Conservation (phyloP, 2,888 invertebrate genomes). For the Nomada goodeniana region DNA sequence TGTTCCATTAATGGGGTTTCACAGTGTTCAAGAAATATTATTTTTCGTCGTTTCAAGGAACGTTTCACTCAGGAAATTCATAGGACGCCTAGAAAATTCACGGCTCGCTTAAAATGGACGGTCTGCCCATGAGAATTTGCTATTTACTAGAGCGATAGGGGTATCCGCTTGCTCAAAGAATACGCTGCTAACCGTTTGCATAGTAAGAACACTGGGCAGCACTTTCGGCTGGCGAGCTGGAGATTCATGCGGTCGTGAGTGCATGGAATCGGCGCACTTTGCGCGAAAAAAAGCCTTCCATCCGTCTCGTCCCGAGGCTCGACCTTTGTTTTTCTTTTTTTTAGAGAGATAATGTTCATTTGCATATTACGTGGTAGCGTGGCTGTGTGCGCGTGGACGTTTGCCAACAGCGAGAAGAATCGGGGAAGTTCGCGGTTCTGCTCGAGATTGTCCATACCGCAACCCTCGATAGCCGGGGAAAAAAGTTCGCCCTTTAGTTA, state of each 20-base stretch:
- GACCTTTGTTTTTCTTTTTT: constrained; percentile 30
- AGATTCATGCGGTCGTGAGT: constrained; percentile 17
- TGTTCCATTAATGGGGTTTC: too few relatives aligned
- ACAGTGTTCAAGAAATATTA: not conserved
- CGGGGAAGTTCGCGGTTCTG: constrained; percentile 40
- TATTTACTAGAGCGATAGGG: too few relatives aligned
- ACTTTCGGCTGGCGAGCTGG: not conserved
- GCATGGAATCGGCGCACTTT: not conserved
- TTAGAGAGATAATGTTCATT: constrained; percentile 69
- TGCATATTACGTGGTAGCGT: constrained; percentile 74
- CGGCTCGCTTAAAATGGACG: not conserved
- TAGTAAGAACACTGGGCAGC: constrained; percentile 20
- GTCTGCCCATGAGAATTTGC: not conserved
- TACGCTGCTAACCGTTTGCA: not conserved
- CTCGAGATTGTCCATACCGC: constrained; percentile 61
- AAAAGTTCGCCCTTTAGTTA: constrained; percentile 47
- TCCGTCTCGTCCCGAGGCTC: constrained; percentile 36
- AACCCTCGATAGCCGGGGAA: constrained; percentile 42
- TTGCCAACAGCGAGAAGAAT: constrained; percentile 74
- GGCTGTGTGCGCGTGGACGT: constrained; percentile 69
- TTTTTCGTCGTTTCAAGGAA: not conserved
- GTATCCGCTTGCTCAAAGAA: not conserved
- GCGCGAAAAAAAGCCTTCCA: constrained; percentile 14
- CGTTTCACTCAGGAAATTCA: too few relatives aligned
- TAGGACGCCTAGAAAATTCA: not conserved